A percentile compares a stretch with the other conserved stretches of the same genome.
Evolutionary conservation across 92 coral and sea anemone genomes (phyloP).

Genomic region (Zoanthus sansibaricus): DNA sequence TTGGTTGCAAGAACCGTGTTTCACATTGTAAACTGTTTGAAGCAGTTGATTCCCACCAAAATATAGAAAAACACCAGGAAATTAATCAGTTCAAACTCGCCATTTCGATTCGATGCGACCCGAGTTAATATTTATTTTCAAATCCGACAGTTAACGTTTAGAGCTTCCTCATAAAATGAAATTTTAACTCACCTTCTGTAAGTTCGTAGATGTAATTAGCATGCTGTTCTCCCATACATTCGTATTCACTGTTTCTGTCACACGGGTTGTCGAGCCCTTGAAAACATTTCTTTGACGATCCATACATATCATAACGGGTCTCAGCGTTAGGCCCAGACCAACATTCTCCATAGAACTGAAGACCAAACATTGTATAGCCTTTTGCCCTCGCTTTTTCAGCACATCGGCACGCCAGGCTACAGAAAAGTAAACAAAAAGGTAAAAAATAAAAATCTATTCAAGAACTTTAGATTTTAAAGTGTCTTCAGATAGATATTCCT

Average conservation of each 20-base stretch:
- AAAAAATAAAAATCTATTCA: too few species aligned
- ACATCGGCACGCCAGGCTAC: not conserved
- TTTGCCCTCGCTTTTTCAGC: not conserved
- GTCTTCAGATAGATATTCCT: too few species aligned
- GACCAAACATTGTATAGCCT: constrained; percentile 14
- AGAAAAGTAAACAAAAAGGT: not conserved
- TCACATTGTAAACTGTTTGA: too few species aligned
- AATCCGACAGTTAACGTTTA: too few species aligned
- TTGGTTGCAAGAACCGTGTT: too few species aligned
- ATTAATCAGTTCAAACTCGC: too few species aligned
- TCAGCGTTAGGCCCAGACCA: not conserved
- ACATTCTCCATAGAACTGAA: not conserved
- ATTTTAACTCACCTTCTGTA: not conserved
- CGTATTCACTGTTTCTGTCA: not conserved
- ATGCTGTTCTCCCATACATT: not conserved
- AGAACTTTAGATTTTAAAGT: accelerated
- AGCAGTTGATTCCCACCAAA: too few species aligned
- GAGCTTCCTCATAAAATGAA: too few species aligned
- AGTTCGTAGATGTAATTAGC: not conserved
- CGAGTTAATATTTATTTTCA: too few species aligned
- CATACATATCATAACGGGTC: not conserved
- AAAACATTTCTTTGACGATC: not conserved
- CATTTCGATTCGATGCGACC: too few species aligned
- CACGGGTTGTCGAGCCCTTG: not conserved
- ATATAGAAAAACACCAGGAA: too few species aligned